phyloP scores from a whole-genome alignment of 1,140 invertebrate species.

The Ostrea denselamellosa region DNA sequence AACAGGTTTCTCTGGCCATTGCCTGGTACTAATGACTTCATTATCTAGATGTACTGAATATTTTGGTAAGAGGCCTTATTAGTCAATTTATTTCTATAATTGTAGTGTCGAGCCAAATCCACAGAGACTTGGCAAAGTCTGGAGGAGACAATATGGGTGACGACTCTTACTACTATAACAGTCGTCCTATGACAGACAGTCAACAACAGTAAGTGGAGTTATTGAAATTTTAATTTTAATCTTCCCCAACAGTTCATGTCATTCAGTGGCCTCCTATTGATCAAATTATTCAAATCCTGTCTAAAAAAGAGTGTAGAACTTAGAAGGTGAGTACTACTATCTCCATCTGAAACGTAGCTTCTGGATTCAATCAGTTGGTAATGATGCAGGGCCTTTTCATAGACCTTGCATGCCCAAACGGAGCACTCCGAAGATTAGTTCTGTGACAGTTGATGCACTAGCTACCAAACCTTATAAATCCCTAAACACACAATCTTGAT shows the following conservation, averaged over 20 bases:
- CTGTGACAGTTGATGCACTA: background rate
- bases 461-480: background rate
- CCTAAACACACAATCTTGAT: background rate
- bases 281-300: background rate
- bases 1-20: too few species aligned
- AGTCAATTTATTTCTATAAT: background rate
- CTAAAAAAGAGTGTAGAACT: background rate
- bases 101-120: background rate
- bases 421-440: background rate
- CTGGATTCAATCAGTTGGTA: background rate
- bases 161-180: slow-evolving; percentile 19
- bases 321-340: background rate
- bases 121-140: background rate
- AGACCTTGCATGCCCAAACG: background rate
- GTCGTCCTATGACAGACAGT: background rate
- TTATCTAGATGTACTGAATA: too few species aligned
- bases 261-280: background rate
- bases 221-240: background rate
- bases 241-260: background rate
- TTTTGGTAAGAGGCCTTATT: too few species aligned
- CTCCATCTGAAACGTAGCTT: background rate
- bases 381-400: background rate
- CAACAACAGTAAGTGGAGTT: slow-evolving; percentile 33
- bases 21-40: too few species aligned
- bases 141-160: background rate